These are phyloP conservation scores for Scrobipalpa costella DNA, from an alignment of 2,888 invertebrate genomes.

Conservation along the genomic window DNA sequence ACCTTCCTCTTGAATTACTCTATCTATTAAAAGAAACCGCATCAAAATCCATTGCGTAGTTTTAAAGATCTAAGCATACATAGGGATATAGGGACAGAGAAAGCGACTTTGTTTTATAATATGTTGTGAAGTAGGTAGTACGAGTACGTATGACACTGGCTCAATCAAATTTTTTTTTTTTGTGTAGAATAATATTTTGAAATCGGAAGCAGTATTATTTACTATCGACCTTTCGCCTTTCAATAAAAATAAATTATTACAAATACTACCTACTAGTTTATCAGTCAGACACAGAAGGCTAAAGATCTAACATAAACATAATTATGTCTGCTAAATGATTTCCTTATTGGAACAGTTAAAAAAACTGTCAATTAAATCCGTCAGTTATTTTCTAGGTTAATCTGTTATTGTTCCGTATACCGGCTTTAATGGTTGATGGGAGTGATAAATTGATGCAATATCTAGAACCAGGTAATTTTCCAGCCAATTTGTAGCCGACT, in stretches of 20 bases:
- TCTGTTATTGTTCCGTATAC: slow-evolving; percentile 12
- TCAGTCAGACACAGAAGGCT: slow-evolving; percentile 5
- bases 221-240: background rate
- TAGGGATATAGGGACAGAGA: too few species aligned
- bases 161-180: too few species aligned
- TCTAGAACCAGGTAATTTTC: slow-evolving; percentile 19
- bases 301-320: slow-evolving; percentile 3
- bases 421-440: background rate
- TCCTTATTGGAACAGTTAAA: slow-evolving; percentile 16
- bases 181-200: background rate
- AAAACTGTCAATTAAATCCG: slow-evolving; percentile 14
- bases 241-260: background rate
- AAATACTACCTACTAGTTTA: background rate
- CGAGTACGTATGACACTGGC: too few species aligned
- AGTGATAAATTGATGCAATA: slow-evolving; percentile 19
- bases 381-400: slow-evolving; percentile 21
- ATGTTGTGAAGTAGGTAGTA: too few species aligned
- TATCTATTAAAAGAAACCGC: too few species aligned
- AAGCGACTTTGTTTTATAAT: too few species aligned
- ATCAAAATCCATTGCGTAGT: too few species aligned
- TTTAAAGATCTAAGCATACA: too few species aligned
- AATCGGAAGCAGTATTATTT: background rate
- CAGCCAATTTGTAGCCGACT: slow-evolving; percentile 15
- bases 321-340: slow-evolving; percentile 11
- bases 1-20: too few species aligned